phyloP scores from a whole-genome alignment of 2,113 vertebrate genomes.

The Oreotrochilus melanogaster region DNA sequence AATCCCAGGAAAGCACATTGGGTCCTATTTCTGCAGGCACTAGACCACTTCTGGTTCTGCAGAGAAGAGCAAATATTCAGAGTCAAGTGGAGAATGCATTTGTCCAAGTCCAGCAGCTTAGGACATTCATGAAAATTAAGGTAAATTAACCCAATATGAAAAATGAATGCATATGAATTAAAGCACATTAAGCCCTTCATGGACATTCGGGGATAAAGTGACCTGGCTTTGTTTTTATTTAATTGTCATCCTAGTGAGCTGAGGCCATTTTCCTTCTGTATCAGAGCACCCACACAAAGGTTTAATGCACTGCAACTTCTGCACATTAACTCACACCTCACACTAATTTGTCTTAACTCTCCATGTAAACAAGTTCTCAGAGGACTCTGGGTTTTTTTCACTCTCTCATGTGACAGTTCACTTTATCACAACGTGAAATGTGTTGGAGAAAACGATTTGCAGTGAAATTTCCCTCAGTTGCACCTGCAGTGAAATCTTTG shows the following conservation, averaged over 20 bases:
- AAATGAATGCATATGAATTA: not conserved
- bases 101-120: not conserved
- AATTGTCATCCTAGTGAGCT: not conserved
- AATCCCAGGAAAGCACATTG: not conserved
- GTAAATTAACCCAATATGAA: not conserved
- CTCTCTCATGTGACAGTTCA: not conserved
- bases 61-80: not conserved
- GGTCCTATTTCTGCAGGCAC: not conserved
- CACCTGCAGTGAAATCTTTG: not conserved
- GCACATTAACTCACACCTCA: constrained; percentile 12
- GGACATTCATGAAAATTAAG: not conserved
- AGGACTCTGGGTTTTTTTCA: not conserved
- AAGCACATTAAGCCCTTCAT: not conserved
- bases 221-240: constrained; percentile 3
- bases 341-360: constrained; percentile 18
- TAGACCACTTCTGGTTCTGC: not conserved
- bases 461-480: constrained; percentile 10
- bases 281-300: not conserved
- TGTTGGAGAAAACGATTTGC: not conserved
- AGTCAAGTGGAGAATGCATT: not conserved
- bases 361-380: constrained; percentile 27
- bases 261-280: not conserved
- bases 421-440: constrained; percentile 12
- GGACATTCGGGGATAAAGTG: not conserved
- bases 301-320: not conserved